Conservation (phyloP, 2,113 vertebrate genomes). For the Rhinichthys klamathensis region DNA sequence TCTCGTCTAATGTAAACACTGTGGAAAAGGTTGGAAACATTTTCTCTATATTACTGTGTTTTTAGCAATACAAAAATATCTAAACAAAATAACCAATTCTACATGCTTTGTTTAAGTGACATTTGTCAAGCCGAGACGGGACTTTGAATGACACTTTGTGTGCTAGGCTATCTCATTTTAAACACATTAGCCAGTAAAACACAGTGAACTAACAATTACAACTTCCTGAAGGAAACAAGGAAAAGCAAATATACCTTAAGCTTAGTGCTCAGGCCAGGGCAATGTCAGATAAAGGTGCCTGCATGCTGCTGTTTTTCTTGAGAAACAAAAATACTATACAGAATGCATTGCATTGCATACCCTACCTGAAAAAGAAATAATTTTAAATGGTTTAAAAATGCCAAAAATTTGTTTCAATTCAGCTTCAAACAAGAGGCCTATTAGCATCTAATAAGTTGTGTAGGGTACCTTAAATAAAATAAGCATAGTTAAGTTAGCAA, state of each 20-base stretch:
- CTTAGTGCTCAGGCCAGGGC: background rate
- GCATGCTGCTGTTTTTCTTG: background rate
- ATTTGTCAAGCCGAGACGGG: background rate
- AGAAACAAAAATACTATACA: background rate
- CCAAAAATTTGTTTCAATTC: background rate
- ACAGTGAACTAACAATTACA: slow-evolving; percentile 32
- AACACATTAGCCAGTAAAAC: slow-evolving; percentile 44
- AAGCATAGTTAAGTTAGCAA: background rate
- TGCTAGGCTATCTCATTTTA: slow-evolving; percentile 26
- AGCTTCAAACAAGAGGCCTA: background rate
- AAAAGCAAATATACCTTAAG: slow-evolving; percentile 34
- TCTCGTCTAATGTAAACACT: background rate
- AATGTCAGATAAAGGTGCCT: slow-evolving; percentile 10
- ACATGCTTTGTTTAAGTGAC: slow-evolving; percentile 13
- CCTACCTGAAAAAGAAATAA: background rate
- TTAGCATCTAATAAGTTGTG: background rate
- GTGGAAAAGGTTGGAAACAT: background rate
- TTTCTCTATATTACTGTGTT: background rate
- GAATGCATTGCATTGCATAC: background rate
- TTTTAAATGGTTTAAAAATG: background rate
- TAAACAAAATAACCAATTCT: slow-evolving; percentile 22
- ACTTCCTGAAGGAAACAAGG: slow-evolving; percentile 45
- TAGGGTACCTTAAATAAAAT: background rate
- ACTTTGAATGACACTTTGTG: slow-evolving; percentile 17
- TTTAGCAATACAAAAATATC: background rate